Evolutionary conservation across 64 coral and sea anemone species (phyloP).

Genomic region (Stichodactyla helianthus): DNA sequence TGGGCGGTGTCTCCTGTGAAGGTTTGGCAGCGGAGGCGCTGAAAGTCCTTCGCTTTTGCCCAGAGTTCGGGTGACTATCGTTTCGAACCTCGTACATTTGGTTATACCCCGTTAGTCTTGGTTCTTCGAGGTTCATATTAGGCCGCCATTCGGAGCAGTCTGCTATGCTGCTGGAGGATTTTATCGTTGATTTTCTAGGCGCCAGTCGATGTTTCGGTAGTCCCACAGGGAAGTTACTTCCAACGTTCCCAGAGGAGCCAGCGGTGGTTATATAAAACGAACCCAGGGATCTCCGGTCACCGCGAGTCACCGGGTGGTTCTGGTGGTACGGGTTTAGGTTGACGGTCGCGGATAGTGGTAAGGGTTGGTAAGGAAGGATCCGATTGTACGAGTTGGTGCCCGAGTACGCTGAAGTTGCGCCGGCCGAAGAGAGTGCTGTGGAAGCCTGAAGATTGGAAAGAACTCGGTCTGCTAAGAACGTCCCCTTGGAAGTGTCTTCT

Average conservation of each 20-base stretch:
- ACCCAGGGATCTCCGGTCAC: constrained; percentile 74
- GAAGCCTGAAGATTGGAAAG: constrained; percentile 11
- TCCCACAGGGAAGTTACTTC: constrained; percentile 5
- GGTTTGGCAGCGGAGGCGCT: constrained; percentile 63
- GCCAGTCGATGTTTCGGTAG: constrained; percentile 66
- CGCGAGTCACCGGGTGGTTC: constrained; percentile 39
- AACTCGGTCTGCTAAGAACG: background rate
- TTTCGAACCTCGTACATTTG: constrained; percentile 46
- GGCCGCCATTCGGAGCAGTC: constrained; percentile 32
- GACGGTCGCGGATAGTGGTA: background rate
- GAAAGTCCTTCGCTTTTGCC: constrained; percentile 66
- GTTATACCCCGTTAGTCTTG: background rate
- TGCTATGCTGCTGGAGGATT: background rate
- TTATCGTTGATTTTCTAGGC: constrained; percentile 56
- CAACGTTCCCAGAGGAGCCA: constrained; percentile 5
- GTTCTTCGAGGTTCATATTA: background rate
- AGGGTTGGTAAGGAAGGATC: background rate
- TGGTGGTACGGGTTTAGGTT: constrained; percentile 47
- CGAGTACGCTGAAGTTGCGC: background rate
- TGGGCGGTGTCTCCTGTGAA: constrained; percentile 36
- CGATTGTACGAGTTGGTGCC: background rate
- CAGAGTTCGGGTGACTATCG: constrained; percentile 51
- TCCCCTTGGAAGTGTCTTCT: background rate
- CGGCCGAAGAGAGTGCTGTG: background rate
- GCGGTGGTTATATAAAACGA: constrained; percentile 47